Conservation (phyloP, 1,140 invertebrate genomes). For the Aphaenogaster ashmeadi region DNA sequence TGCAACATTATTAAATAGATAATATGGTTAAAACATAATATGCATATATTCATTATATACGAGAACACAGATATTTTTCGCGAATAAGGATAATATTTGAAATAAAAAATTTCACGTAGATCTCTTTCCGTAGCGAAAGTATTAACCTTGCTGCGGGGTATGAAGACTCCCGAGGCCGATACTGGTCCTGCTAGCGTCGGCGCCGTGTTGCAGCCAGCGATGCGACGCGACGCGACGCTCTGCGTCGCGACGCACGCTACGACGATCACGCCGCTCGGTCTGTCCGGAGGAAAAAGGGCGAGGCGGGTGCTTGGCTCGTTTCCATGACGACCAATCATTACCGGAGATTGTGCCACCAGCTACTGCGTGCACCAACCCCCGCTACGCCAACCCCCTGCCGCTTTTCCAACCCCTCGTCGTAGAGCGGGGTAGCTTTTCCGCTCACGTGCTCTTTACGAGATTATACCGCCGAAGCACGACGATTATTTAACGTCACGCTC, state of each 20-base stretch:
- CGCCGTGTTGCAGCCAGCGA: constrained; percentile 54
- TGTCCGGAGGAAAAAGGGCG: constrained; percentile 69
- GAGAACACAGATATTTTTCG: not conserved
- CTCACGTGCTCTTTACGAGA: constrained; percentile 55
- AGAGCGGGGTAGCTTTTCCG: constrained; percentile 46
- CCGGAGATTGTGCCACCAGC: constrained; percentile 73
- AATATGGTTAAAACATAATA: not conserved
- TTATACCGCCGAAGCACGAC: constrained; percentile 53
- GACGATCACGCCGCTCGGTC: constrained; percentile 55
- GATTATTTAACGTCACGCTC: constrained; percentile 57
- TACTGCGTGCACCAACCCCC: constrained; percentile 44
- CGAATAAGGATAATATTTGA: not conserved
- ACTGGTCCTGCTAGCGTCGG: constrained; percentile 38
- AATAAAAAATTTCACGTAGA: not conserved
- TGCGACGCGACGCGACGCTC: constrained; percentile 25
- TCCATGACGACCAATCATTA: constrained; percentile 79
- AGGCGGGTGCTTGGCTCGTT: constrained; percentile 65
- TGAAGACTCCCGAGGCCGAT: not conserved
- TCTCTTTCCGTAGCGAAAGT: not conserved
- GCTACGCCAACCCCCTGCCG: not conserved
- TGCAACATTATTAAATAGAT: not conserved
- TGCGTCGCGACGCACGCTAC: constrained; percentile 27
- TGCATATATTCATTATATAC: not conserved
- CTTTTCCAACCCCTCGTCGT: constrained; percentile 15
- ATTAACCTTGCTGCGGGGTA: constrained; percentile 7